A percentile compares a stretch with the other conserved stretches of the same genome.
These are phyloP conservation scores for Zelostemma sp. DNA, from an alignment of 1,140 invertebrate genomes.

Conservation along the genomic window DNA sequence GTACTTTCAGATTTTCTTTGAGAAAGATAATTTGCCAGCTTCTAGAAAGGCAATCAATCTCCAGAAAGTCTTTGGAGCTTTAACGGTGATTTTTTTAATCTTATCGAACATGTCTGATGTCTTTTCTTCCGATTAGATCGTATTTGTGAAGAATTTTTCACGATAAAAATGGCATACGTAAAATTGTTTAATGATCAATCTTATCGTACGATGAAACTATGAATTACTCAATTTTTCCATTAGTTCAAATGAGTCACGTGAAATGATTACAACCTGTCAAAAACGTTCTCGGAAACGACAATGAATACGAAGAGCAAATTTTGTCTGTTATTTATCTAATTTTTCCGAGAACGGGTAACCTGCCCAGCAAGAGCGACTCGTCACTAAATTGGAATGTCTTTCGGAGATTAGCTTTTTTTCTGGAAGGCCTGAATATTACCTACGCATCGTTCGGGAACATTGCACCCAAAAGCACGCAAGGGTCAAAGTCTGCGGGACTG, in stretches of 20 bases:
- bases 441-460: constrained; percentile 47
- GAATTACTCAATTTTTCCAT: too few relatives aligned
- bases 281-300: constrained; percentile 42
- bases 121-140: too few relatives aligned
- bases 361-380: constrained; percentile 22
- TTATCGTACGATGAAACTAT: too few relatives aligned
- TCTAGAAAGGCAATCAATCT: too few relatives aligned
- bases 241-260: constrained; percentile 21
- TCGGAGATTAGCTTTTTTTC: constrained; percentile 44
- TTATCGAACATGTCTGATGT: too few relatives aligned
- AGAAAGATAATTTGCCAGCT: too few relatives aligned
- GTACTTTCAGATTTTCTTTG: too few relatives aligned
- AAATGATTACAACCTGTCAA: constrained; percentile 21
- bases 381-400: constrained; percentile 57
- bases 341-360: constrained; percentile 3
- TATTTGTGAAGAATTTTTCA: too few relatives aligned
- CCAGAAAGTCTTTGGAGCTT: too few relatives aligned
- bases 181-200: too few relatives aligned
- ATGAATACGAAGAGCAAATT: constrained; percentile 31
- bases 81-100: too few relatives aligned
- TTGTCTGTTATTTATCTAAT: constrained; percentile 12
- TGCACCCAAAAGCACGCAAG: constrained; percentile 48
- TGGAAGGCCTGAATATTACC: constrained; percentile 24
- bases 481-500: constrained; percentile 34
- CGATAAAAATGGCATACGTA: too few relatives aligned